Base-by-base conservation (phyloP, 1,140 invertebrate genomes). In the Laodelphax striatellus region DNA sequence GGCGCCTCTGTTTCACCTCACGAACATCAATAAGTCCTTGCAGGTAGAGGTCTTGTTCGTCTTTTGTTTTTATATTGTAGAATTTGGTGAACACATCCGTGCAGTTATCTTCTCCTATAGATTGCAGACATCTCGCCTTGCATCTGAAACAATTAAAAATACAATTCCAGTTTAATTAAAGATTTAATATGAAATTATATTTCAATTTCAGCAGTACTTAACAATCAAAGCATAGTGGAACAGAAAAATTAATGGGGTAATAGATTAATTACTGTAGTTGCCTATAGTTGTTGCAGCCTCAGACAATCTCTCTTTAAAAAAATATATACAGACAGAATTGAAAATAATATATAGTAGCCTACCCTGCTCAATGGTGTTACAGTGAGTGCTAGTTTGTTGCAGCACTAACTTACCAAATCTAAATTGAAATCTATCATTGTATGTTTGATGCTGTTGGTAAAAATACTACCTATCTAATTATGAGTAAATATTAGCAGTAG, bases 171-270 rank as follows among this genome's bases (percentile, higher is more conserved):
- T 17, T 46, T 21, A 17, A 46, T 46, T 46, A 11, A 31, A 31
- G 28, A 31, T 31, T 31, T 31, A 31, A 31, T 31, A 31, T 14
- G n/a, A 62, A 59, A 17, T 52, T 52, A 46, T 59, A 41, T 59
- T 24, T 53, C 38, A 52, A 53, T 46, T 28, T 34, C 43, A 43
- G 19, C 16, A 14, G 10, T 14, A 46, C 31, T 10, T 28, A 59
- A 28, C 16, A 59, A 60, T 19, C 22, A 24, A 21, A 19, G 13
- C n/a, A 56, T n/a, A 55, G 21, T 28, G 28, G 14, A 60, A 31
- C 16, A 19, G 13, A 10, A 10, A 22, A 31, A 58, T 21, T 19
- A 34, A 57, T 17, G 9, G 28, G 28, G 28, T 31, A 31, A 31
- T 31, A 31, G 28, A 50, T 50, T 19, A 19, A 22, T 19, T 19